Conservation (phyloP, 2,888 invertebrate species). For the Drosophila sordidula region DNA sequence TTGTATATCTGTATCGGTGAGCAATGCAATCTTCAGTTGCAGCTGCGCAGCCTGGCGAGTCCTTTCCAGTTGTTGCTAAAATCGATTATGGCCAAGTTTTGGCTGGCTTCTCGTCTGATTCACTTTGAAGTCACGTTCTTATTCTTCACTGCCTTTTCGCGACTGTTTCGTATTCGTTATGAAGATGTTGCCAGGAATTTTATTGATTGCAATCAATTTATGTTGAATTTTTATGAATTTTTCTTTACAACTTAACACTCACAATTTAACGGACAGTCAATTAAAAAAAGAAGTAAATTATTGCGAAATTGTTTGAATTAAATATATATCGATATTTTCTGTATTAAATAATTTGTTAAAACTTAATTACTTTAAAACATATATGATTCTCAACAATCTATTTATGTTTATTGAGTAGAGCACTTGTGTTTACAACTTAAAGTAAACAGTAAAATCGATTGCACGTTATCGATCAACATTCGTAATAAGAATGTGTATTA, state of each 20-base stretch:
- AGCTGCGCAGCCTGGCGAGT: conserved; percentile 52
- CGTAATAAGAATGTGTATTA: conserved; percentile 14
- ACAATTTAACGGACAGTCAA: not conserved
- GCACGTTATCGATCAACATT: conserved; percentile 12
- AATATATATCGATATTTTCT: not conserved
- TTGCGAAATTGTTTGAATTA: not conserved
- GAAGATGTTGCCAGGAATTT: conserved; percentile 9
- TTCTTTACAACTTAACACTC: not conserved
- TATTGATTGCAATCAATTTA: conserved; percentile 10
- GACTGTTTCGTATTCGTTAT: conserved; percentile 9
- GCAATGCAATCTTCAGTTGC: conserved; percentile 54
- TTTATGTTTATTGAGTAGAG: conserved; percentile 3
- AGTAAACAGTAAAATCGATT: conserved; percentile 21
- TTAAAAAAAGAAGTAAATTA: not conserved
- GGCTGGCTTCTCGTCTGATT: conserved; percentile 12
- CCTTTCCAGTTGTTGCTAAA: conserved; percentile 59
- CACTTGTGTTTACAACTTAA: not conserved
- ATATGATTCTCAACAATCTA: conserved; percentile 1
- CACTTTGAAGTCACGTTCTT: conserved; percentile 8
- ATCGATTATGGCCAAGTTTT: conserved; percentile 37
- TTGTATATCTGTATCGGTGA: conserved; percentile 17
- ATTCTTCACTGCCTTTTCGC: conserved; percentile 5
- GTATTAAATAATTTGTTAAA: no score
- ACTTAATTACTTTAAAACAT: not conserved
- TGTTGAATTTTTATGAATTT: conserved; percentile 1